These are phyloP conservation scores for Ennomos quercinarius DNA, from an alignment of 2,888 invertebrate species.

Conservation along the genomic window DNA sequence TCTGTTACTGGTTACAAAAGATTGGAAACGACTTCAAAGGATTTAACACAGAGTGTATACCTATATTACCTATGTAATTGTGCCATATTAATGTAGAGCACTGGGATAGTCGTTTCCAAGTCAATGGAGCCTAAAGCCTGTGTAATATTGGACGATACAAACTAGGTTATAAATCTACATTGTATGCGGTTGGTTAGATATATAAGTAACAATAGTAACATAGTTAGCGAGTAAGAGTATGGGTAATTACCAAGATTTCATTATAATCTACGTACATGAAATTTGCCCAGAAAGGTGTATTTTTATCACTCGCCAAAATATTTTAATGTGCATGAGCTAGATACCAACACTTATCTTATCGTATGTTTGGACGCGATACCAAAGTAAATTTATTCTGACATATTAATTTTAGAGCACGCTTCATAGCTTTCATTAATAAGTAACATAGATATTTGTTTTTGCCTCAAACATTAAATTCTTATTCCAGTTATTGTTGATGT, in stretches of 20 bases:
- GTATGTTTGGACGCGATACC: conserved; percentile 23
- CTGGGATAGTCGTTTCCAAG: conserved; percentile 44
- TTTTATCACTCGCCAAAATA: conserved; percentile 25
- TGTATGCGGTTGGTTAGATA: no score
- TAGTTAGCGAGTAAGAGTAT: no score
- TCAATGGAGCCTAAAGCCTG: conserved; percentile 60
- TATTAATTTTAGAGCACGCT: conserved; percentile 24
- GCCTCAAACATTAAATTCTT: neutral
- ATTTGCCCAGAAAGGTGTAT: conserved; percentile 34
- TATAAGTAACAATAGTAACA: no score
- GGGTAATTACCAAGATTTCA: no score
- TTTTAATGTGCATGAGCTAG: conserved; percentile 19
- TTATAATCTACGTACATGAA: neutral
- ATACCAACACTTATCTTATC: conserved; percentile 37
- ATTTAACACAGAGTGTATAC: conserved; percentile 14
- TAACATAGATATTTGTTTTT: conserved; percentile 1
- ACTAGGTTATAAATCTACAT: neutral
- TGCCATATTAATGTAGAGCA: conserved; percentile 9
- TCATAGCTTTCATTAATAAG: conserved; percentile 12
- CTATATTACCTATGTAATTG: conserved; percentile 2
- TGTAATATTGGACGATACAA: conserved; percentile 44
- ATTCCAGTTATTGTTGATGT: conserved; percentile 2
- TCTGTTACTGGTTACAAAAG: conserved; percentile 11
- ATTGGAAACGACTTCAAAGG: conserved; percentile 17
- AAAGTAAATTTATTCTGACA: conserved; percentile 20